phyloP scores from a whole-genome alignment of 2,888 invertebrate species.

The Pachydiplax longipennis region DNA sequence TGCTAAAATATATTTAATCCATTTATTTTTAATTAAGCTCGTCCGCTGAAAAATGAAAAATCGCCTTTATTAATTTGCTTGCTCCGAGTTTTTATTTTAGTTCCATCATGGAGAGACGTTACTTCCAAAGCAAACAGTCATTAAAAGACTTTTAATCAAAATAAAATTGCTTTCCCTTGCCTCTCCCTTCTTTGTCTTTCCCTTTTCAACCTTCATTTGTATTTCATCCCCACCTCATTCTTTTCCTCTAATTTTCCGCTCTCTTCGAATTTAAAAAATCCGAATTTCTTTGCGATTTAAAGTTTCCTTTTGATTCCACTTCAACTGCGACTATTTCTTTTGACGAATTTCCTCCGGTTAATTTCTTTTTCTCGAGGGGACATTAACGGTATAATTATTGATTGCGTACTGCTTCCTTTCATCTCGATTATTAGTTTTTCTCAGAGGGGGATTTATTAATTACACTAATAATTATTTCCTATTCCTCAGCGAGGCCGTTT shows the following conservation, averaged over 20 bases:
- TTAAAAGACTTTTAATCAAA: constrained; percentile 41
- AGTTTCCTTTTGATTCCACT: not conserved
- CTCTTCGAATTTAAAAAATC: constrained; percentile 15
- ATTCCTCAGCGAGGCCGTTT: not conserved
- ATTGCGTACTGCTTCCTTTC: not conserved
- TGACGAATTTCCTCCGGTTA: not conserved
- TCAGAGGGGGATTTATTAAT: not conserved
- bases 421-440: not conserved
- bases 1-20: constrained; percentile 26
- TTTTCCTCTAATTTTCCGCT: not conserved
- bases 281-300: constrained; percentile 14
- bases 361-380: not conserved
- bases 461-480: not conserved
- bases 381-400: not conserved
- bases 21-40: constrained; percentile 39
- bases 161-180: constrained; percentile 4
- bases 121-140: constrained; percentile 34
- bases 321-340: not conserved
- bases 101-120: not conserved
- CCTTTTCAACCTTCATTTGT: not conserved
- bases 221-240: not conserved
- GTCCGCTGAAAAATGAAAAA: constrained; percentile 3
- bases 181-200: not conserved
- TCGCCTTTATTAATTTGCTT: constrained; percentile 19
- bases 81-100: not conserved